Percentiles rank a stretch among this genome's conserved stretches.
phyloP scores from a whole-genome alignment of 2,113 vertebrate species.

The Struthio camelus region DNA sequence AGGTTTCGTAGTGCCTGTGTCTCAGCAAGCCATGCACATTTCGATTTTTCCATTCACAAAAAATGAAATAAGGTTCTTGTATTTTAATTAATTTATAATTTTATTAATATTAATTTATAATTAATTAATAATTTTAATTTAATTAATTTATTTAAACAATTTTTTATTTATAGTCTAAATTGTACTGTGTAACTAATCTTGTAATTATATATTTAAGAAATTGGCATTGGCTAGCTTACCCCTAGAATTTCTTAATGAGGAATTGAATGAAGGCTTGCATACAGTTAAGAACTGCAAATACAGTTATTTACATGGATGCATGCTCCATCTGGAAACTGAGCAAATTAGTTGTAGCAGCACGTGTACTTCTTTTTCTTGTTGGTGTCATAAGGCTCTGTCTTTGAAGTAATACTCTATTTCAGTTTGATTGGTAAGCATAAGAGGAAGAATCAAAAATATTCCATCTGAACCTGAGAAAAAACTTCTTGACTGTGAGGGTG shows the following conservation, averaged over 20 bases:
- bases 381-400: rapidly evolving
- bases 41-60: background rate
- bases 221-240: background rate
- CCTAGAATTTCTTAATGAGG: background rate
- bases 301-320: background rate
- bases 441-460: too few relatives aligned
- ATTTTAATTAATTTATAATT: too few relatives aligned
- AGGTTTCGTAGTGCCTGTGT: background rate
- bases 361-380: background rate
- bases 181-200: background rate
- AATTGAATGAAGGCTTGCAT: background rate
- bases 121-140: too few relatives aligned
- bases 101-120: too few relatives aligned
- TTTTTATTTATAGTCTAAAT: background rate
- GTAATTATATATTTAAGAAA: background rate
- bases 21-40: background rate
- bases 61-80: background rate
- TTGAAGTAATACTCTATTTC: background rate
- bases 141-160: background rate
- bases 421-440: background rate
- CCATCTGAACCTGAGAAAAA: too few relatives aligned
- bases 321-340: background rate
- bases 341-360: background rate
- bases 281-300: background rate
- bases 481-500: too few relatives aligned